Evolutionary conservation across 2,888 invertebrate species (phyloP).

Genomic region (Alsophila aescularia): DNA sequence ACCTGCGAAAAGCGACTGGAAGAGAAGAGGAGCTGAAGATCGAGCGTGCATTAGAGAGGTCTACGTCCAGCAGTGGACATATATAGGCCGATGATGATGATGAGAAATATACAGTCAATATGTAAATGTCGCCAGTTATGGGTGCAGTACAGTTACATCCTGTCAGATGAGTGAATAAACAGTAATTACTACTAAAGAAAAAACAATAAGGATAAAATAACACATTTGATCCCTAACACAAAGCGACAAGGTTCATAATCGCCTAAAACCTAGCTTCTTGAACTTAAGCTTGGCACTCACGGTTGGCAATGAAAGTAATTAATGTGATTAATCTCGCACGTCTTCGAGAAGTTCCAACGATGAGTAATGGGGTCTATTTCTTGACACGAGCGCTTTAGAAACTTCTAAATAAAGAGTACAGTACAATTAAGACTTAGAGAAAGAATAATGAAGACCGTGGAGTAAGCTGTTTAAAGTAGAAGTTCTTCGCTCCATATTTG

Average conservation of each 20-base stretch:
- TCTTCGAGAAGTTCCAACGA: slow-evolving; percentile 60
- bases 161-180: background rate
- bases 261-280: slow-evolving; percentile 22
- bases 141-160: too few relatives aligned
- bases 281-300: slow-evolving; percentile 49
- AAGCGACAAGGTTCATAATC: slow-evolving; percentile 12
- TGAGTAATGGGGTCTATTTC: slow-evolving; percentile 64
- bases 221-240: slow-evolving; percentile 2
- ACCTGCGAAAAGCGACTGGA: too few relatives aligned
- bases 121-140: too few relatives aligned
- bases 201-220: background rate
- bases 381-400: slow-evolving; percentile 24
- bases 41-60: too few relatives aligned
- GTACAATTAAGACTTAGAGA: slow-evolving; percentile 1
- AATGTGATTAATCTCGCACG: slow-evolving; percentile 75
- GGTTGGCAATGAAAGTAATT: slow-evolving; percentile 68
- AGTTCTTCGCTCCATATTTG: too few relatives aligned
- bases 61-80: too few relatives aligned
- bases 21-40: too few relatives aligned
- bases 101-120: too few relatives aligned
- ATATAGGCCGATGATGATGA: too few relatives aligned
- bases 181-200: background rate
- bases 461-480: background rate
- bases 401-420: slow-evolving; percentile 25
- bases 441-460: background rate